Conservation (phyloP, 2,113 vertebrate species). For the Pithys albifrons region DNA sequence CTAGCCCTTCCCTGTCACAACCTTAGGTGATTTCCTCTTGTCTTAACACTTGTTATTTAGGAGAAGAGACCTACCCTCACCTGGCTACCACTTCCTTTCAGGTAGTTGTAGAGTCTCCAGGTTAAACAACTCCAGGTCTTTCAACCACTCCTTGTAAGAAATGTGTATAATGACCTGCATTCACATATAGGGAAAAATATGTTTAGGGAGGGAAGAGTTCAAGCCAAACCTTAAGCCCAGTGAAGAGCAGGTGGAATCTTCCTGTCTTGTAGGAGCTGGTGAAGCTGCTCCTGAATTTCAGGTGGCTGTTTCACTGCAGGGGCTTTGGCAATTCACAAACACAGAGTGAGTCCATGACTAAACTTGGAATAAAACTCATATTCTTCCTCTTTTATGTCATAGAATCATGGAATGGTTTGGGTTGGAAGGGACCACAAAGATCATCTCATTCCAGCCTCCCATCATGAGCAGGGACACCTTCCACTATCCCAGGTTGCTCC, state of each 20-base stretch:
- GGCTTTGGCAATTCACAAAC: background rate
- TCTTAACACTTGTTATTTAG: background rate
- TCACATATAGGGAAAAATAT: background rate
- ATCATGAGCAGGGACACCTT: background rate
- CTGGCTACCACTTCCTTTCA: background rate
- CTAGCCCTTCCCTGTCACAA: background rate
- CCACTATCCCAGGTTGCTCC: background rate
- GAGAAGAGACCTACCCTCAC: background rate
- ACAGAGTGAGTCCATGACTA: background rate
- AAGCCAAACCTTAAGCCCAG: background rate
- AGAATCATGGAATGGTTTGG: background rate
- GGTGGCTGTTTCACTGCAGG: background rate
- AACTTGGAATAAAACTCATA: background rate
- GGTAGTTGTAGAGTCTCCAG: background rate
- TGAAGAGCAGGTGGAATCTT: background rate
- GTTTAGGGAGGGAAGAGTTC: background rate
- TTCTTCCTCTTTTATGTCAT: background rate
- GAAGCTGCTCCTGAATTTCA: background rate
- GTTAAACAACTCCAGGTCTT: background rate
- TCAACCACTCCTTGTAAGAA: background rate
- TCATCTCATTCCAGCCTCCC: rapidly evolving
- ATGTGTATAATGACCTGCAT: background rate
- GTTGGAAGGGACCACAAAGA: background rate
- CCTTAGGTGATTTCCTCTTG: background rate
- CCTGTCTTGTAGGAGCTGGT: background rate